Percentiles rank a stretch among this genome's conserved stretches.
Conservation (phyloP, 2,888 invertebrate species). For the Mechanitis mazaeus region DNA sequence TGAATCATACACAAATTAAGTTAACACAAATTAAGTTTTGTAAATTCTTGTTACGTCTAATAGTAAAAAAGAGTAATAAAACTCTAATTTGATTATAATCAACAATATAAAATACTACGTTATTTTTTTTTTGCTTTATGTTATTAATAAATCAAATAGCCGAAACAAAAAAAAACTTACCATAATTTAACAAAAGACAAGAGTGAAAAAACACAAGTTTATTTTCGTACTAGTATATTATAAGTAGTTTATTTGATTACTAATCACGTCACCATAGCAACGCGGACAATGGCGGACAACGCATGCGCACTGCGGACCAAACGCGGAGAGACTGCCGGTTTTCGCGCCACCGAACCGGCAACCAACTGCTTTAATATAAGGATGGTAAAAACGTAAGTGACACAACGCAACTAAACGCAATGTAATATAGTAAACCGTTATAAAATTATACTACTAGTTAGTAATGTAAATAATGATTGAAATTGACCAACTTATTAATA, state of each 20-base stretch:
- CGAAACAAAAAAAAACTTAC: constrained; percentile 29
- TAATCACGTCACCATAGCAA: constrained; percentile 59
- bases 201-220: constrained; percentile 29
- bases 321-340: constrained; percentile 55
- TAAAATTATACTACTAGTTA: not conserved
- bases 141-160: not conserved
- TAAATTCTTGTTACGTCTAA: no score
- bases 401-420: constrained; percentile 4
- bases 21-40: no score
- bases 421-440: not conserved
- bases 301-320: constrained; percentile 53
- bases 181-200: constrained; percentile 34
- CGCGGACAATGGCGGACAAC: constrained; percentile 49
- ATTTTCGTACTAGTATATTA: constrained; percentile 9
- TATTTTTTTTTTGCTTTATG: no score
- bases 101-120: no score
- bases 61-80: no score
- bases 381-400: constrained; percentile 24
- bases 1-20: no score
- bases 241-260: constrained; percentile 46
- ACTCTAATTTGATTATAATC: no score
- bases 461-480: not conserved
- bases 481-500: no score
- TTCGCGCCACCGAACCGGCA: constrained; percentile 52
- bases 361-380: constrained; percentile 21